These are phyloP conservation scores for Teleopsis dalmanni DNA, from an alignment of 1,140 invertebrate genomes.

Conservation along the genomic window DNA sequence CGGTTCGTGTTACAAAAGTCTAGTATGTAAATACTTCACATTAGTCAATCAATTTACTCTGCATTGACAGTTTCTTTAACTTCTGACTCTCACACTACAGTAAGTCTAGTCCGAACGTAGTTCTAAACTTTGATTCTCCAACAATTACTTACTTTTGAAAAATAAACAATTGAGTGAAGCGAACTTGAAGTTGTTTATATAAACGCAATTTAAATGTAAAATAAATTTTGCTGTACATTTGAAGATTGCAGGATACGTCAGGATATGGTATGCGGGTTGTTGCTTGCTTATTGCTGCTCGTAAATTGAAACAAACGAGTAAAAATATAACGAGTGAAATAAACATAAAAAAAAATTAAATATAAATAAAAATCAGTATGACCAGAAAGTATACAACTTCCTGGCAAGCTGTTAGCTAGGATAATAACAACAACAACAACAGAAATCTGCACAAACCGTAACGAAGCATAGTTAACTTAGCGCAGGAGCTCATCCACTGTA, in stretches of 20 bases:
- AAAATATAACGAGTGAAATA: not conserved
- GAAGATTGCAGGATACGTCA: not conserved
- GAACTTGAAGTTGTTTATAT: constrained; percentile 7
- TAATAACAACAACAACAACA: not conserved
- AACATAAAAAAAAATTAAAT: constrained; percentile 1
- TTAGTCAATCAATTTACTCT: too few relatives aligned
- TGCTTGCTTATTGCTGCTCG: too few relatives aligned
- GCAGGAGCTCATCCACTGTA: not conserved
- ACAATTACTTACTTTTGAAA: too few relatives aligned
- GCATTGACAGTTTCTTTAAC: too few relatives aligned
- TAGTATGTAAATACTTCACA: too few relatives aligned
- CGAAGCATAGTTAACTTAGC: constrained; percentile 7
- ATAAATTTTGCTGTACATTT: constrained; percentile 1
- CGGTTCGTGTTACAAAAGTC: too few relatives aligned
- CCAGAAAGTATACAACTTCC: not conserved
- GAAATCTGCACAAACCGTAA: constrained; percentile 9
- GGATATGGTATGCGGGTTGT: not conserved
- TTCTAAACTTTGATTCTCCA: too few relatives aligned
- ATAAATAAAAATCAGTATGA: not conserved
- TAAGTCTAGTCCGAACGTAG: too few relatives aligned
- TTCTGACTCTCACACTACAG: too few relatives aligned
- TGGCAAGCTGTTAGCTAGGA: not conserved
- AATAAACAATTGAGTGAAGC: too few relatives aligned
- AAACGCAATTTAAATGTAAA: constrained; percentile 11
- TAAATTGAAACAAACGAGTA: constrained; percentile 6